phyloP scores from a whole-genome alignment of 2,113 vertebrate genomes.

The Triplophysa tibetana region DNA sequence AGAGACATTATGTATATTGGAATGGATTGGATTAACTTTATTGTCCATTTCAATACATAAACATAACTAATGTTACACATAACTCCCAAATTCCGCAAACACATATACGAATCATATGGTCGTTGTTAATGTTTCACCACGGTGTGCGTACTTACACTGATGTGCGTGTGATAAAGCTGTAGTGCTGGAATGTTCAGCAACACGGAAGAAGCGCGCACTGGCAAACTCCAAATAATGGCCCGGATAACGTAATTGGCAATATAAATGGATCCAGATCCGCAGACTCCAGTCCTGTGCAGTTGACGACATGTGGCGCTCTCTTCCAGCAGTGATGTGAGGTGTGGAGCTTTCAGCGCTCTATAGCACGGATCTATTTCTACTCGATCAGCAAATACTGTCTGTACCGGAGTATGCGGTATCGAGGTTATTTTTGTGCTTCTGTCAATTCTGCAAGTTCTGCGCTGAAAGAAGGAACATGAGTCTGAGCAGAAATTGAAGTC shows the following conservation, averaged over 20 bases:
- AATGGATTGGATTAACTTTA: no score
- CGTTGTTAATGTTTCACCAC: not conserved
- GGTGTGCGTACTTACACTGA: not conserved
- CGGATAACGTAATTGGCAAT: conserved; percentile 20
- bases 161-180: not conserved
- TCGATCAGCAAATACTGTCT: conserved; percentile 49
- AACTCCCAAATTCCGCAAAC: no score
- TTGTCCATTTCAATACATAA: no score
- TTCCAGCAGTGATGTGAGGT: conserved; percentile 23
- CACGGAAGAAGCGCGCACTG: conserved; percentile 31
- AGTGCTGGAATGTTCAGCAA: conserved; percentile 51
- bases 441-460: conserved; percentile 32
- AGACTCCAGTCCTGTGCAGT: conserved; percentile 8
- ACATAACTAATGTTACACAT: no score
- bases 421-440: conserved; percentile 44
- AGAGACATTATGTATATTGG: no score
- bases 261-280: conserved; percentile 24
- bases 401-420: conserved; percentile 26
- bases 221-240: conserved; percentile 25
- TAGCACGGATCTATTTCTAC: conserved; percentile 46
- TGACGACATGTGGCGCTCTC: not conserved
- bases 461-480: not conserved
- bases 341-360: conserved; percentile 29
- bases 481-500: not conserved
- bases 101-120: no score